These are phyloP conservation scores for Serinus canaria DNA, from an alignment of 2,113 vertebrate genomes.

Conservation along the genomic window DNA sequence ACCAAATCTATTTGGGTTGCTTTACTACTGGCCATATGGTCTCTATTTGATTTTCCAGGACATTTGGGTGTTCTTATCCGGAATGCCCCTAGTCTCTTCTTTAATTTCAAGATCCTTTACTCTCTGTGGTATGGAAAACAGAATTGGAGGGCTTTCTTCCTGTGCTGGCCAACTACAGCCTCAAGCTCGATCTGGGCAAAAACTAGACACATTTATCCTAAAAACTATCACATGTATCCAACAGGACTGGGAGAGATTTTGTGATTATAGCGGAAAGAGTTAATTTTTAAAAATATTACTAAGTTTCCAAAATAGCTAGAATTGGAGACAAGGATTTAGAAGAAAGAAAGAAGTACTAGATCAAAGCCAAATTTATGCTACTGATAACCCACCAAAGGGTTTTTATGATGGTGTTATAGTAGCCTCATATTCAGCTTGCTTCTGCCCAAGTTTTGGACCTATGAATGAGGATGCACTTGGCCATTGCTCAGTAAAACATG, in stretches of 20 bases:
- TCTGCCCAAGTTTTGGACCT: not conserved
- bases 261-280: not conserved
- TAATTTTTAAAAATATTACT: not conserved
- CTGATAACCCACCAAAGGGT: not conserved
- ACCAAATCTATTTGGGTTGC: not conserved
- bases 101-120: not conserved
- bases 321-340: not conserved
- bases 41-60: not conserved
- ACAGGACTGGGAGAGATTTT: not conserved
- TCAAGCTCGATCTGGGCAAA: not conserved
- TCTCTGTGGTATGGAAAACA: not conserved
- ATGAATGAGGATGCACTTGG: not conserved
- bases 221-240: too few species aligned
- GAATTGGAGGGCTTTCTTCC: not conserved
- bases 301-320: not conserved
- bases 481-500: not conserved
- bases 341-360: not conserved
- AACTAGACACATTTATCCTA: fast-evolving
- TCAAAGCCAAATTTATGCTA: not conserved
- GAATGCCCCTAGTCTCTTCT: not conserved
- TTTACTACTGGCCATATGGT: not conserved
- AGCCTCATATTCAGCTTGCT: not conserved
- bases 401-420: not conserved
- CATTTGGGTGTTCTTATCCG: not conserved
- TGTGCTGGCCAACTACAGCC: not conserved